Base-by-base conservation (phyloP, 2,113 vertebrate species). In the Malurus alboscapulatus region DNA sequence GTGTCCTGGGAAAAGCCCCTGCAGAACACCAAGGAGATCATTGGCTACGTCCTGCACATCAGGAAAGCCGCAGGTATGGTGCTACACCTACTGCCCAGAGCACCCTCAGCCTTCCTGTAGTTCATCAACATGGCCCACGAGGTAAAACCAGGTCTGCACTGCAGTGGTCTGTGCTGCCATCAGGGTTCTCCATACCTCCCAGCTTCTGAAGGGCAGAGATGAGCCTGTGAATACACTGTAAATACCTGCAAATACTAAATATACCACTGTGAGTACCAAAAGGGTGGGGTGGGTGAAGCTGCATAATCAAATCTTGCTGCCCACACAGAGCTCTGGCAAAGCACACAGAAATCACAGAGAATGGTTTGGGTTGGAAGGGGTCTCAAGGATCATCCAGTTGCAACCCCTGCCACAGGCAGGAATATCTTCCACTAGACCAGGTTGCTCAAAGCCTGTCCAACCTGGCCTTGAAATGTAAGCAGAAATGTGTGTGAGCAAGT, bases 41-140 rank as follows among this genome's bases (percentile, higher is more conserved):
- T 99, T 0, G 98, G 99, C 87, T 99, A 99, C 0, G 99, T 99
- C 87, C 98, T 99, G 47, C 99, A 99, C 96, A 99, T 99, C 75
- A 98, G 99, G 91, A 98, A 97, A 91, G 98, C 98, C 10, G 97
- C 98, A 93, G 99, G 99, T 99, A 93, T 2, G 47, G 9, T 16
- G 36, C 51, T 32, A 16, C 54, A 6, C 11, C 19, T 17, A 0
- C 75, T 45, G 44, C 74, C 44, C 51, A 20, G 44, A 51, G 59
- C 55, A 25, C 32, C 76, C 58, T 32, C 47, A 34, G 42, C 59
- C 40, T 65, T 48, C 36, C 29, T 3, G 0, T 13, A 3, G 30
- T 22, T 42, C 7, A 63, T 54, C 47, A 51, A 3, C 1, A 1
- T 0, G 0, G 24, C 27, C 24, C 26, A 1, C 2, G 7, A 4